Conservation (phyloP, 2,113 vertebrate genomes). For the Tonatia bakeri region DNA sequence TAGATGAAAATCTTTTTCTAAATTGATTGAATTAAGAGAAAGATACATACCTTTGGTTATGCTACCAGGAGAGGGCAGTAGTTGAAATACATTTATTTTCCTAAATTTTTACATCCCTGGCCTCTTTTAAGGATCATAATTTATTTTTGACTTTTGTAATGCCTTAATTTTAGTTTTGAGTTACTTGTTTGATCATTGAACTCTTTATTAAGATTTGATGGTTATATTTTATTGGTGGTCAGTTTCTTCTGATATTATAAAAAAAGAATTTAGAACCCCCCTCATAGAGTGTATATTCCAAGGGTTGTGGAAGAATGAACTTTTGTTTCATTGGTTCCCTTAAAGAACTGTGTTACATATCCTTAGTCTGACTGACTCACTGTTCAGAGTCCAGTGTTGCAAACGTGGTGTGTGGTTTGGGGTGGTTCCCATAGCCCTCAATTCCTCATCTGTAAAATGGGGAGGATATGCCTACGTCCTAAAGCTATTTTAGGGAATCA, state of each 20-base stretch:
- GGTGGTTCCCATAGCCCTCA: not conserved
- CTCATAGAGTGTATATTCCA: not conserved
- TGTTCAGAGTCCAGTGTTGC: not conserved
- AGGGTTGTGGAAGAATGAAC: not conserved
- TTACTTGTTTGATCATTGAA: not conserved
- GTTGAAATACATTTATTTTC: constrained; percentile 49
- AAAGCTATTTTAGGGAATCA: not conserved
- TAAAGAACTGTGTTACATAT: not conserved
- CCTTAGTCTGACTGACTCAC: not conserved
- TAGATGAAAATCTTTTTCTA: not conserved
- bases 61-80: constrained; percentile 57
- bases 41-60: not conserved
- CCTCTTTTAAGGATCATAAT: not conserved
- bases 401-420: not conserved
- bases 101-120: not conserved
- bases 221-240: not conserved
- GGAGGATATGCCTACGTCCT: not conserved
- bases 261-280: not conserved
- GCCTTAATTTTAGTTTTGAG: constrained; percentile 15
- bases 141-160: constrained; percentile 6
- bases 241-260: not conserved
- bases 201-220: not conserved
- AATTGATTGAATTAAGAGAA: not conserved
- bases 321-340: not conserved
- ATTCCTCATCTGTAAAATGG: constrained; percentile 18